Evolutionary conservation across 2,113 vertebrate species (phyloP).

Genomic region (Alexandromys fortis): DNA sequence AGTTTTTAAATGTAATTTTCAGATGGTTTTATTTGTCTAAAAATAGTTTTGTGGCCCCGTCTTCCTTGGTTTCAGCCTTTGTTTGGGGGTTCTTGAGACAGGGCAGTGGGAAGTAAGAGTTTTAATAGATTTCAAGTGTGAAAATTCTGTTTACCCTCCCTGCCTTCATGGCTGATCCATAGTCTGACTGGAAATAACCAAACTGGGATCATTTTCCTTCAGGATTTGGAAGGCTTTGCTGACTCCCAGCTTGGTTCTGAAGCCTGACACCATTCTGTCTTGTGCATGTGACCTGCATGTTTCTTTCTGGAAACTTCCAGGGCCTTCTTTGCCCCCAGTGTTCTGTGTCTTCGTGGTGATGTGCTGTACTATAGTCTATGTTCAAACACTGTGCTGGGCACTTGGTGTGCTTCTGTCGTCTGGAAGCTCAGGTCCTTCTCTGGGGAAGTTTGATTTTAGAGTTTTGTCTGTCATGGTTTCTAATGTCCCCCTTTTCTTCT

Average conservation of each 20-base stretch:
- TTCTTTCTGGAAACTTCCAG: not conserved
- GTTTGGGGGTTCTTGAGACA: not conserved
- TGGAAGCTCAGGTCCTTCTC: not conserved
- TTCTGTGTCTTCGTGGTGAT: not conserved
- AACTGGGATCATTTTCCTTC: not conserved
- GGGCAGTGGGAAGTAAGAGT: not conserved
- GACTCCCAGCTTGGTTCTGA: not conserved
- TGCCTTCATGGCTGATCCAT: not conserved
- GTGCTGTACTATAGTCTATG: not conserved
- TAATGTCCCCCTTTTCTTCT: not conserved
- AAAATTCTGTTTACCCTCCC: not conserved
- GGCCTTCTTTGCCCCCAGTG: not conserved
- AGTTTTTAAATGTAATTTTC: not conserved
- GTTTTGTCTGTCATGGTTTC: not conserved
- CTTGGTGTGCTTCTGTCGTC: not conserved
- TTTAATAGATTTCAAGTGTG: not conserved
- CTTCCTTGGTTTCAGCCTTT: not conserved
- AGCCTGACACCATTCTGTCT: not conserved
- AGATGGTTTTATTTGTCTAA: not conserved
- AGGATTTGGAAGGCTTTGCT: not conserved
- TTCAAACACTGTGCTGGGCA: not conserved
- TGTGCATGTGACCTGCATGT: not conserved
- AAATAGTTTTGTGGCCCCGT: not conserved
- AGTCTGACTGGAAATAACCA: conserved; percentile 27
- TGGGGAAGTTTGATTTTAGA: not conserved